Base-by-base conservation (phyloP, 2,113 vertebrate species). In the Sisor rabdophorus region DNA sequence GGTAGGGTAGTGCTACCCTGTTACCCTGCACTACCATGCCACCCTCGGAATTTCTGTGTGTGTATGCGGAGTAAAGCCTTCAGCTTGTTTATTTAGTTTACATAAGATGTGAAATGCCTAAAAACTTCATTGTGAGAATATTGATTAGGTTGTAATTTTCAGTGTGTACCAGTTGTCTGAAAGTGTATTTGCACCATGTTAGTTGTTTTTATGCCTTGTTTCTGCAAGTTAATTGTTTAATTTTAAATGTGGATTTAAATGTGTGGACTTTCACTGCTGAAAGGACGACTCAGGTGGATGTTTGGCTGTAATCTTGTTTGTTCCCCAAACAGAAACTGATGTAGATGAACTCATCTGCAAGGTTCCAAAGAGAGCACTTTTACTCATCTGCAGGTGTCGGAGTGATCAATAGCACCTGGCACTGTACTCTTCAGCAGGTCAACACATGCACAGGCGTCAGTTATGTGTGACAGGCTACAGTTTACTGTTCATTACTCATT, bases 401-500 rank as follows among this genome's bases (percentile, higher is more conserved):
- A 63, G 50, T 77, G 68, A 81, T 67, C 53, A 63, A 52, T 26
- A 63, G 30, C 58, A 44, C 48, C 61, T 84, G 79, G 79, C 79
- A 52, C 74, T 28, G 80, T 52, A 77, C 56, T 55, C 30, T 20
- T 47, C 56, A 32, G 20, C 83, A 84, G 80, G 83, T 84, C 75
- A 81, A 78, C 48, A 75, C 75, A 82, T 17, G 59, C 75, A 77
- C 53, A 12, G 28, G 24, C 24, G 24, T 69, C 24, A 52, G 65
- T 22, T 59, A 59, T 10, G 48, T 52, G 69, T 69, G 16, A 22
- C 36, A 67, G 48, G 30, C 22, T 53, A 20, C 9, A n/a, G 26
- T 48, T 79, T 55, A 72, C 2, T 44, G 40, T 44, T 44, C 7
- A 19, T 28, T 61, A 20, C 26, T 81, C 71, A 77, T 77, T 59